Conservation (phyloP, 2,113 vertebrate genomes). For the Tragelaphus scriptus region DNA sequence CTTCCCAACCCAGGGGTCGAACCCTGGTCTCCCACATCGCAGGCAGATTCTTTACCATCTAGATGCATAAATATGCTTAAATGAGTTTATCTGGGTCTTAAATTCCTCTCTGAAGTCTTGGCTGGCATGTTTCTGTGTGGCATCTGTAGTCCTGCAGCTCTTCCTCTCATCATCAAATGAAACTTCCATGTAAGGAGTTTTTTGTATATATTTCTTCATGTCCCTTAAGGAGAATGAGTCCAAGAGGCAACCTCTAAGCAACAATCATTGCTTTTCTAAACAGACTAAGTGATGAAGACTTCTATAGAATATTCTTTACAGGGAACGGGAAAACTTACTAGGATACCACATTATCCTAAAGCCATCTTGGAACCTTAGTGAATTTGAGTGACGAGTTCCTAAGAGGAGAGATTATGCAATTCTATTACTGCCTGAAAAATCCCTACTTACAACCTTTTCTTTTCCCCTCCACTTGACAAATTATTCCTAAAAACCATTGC, state of each 20-base stretch:
- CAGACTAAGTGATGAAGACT: not conserved
- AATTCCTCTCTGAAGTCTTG: not conserved
- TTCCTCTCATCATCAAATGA: not conserved
- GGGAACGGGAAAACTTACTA: not conserved
- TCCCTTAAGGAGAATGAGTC: not conserved
- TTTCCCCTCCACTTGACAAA: constrained; percentile 1
- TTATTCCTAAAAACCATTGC: not conserved
- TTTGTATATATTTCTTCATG: constrained; percentile 15
- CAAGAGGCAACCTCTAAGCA: not conserved
- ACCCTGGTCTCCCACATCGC: not conserved
- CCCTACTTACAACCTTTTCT: not conserved
- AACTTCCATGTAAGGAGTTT: not conserved
- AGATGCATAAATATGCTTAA: not conserved
- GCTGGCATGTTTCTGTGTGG: not conserved
- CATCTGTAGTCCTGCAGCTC: not conserved
- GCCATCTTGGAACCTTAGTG: not conserved
- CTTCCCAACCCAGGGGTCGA: not conserved
- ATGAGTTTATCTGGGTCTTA: not conserved
- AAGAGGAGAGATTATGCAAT: constrained; percentile 42
- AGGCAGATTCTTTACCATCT: not conserved
- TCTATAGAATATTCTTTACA: not conserved
- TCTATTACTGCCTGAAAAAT: not conserved
- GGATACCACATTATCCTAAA: not conserved
- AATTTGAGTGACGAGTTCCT: not conserved
- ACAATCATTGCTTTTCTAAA: not conserved